Evolutionary conservation across 1,140 invertebrate species (phyloP).

Genomic region (Lysiphlebus fabarum): DNA sequence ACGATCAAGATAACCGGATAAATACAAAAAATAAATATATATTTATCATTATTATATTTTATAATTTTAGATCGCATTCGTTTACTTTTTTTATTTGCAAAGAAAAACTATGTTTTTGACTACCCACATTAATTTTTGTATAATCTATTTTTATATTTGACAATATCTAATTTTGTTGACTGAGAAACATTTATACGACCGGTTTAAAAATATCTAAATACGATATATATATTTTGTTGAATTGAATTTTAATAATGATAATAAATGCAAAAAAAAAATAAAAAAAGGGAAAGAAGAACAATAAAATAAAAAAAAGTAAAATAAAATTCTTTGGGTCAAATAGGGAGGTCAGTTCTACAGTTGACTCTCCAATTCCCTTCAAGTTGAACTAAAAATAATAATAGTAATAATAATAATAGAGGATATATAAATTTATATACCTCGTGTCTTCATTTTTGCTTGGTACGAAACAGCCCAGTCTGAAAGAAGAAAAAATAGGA

Average conservation of each 20-base stretch:
- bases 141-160: too few species aligned
- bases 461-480: slow-evolving; percentile 38
- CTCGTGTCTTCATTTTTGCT: slow-evolving; percentile 41
- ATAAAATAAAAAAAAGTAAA: too few species aligned
- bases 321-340: not conserved
- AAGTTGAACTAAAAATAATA: slow-evolving; percentile 1
- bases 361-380: too few species aligned
- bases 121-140: too few species aligned
- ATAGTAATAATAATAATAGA: slow-evolving; percentile 10
- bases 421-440: slow-evolving; percentile 28
- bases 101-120: too few species aligned
- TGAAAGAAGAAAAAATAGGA: slow-evolving; percentile 40
- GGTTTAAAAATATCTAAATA: too few species aligned
- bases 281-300: too few species aligned
- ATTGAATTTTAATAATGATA: too few species aligned
- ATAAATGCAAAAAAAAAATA: too few species aligned
- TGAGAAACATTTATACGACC: too few species aligned
- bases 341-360: not conserved
- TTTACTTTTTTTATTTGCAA: not conserved
- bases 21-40: not conserved
- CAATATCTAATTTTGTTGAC: too few species aligned
- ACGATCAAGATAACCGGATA: slow-evolving; percentile 1
- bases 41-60: slow-evolving; percentile 22
- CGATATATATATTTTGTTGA: too few species aligned
- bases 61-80: slow-evolving; percentile 17